Base-by-base conservation (phyloP, 1,140 invertebrate species). In the Drosophila biarmipes region DNA sequence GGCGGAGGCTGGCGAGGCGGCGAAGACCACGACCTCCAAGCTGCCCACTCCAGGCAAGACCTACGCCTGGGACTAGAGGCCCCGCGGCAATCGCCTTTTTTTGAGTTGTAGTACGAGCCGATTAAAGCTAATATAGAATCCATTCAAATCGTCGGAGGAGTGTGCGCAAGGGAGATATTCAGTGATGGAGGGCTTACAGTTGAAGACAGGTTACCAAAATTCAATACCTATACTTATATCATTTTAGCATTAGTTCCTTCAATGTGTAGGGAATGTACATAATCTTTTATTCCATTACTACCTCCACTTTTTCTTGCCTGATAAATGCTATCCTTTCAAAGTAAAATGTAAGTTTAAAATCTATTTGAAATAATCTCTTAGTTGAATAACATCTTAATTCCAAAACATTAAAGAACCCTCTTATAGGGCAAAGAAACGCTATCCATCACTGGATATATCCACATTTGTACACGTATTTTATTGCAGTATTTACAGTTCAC, bases 11-110 rank as follows among this genome's bases (percentile, higher is more conserved):
- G 59, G 43, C 10, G 74, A 49, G 15, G 38, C 74, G 42, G 42
- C 78, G 4, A 87, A 89, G 45, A 21, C 48, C 2, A 14, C 45
- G 0, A 24, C 40, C 24, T 27, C 31, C 21, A 90, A 92, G 52
- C 59, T 91, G 63, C 93, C 92, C 61, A 94, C 93, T 21, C 94
- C 94, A 19, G 94, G 94, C 54, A 76, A 91, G 54, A 57, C 93
- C 10, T 94, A 92, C 69, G 76, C 82, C 10, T 95, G 94, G 94
- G 94, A 95, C 56, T 93, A 79, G 45, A 40, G 15, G 21, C 14
- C 5, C 12, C n/a, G 14, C 11, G 27, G 46, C 14, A 66, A 42
- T 45, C 4, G 12, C 27, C n/a, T 24, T 19, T 49, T 54, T 74
- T 74, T 57, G 34, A 51, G 45, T 63, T 74, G 51, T 73, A 73